phyloP scores from a whole-genome alignment of 1,140 invertebrate genomes.

The Pentalonia nigronervosa region DNA sequence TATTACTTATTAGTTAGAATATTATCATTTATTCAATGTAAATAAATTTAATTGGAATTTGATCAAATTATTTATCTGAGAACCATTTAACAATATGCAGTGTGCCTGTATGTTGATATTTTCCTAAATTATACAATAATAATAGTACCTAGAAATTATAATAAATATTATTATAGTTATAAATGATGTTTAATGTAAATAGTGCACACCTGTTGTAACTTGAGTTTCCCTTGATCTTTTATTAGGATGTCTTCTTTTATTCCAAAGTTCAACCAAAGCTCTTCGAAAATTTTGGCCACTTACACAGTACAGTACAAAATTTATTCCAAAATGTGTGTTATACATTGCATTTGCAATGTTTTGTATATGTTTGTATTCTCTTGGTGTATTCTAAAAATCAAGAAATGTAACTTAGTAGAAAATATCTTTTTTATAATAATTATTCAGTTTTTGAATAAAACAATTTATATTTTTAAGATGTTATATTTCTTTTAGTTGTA shows the following conservation, averaged over 20 bases:
- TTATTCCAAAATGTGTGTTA: slow-evolving; percentile 84
- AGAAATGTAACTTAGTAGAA: background rate
- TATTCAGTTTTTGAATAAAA: background rate
- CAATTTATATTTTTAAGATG: background rate
- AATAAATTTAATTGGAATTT: background rate
- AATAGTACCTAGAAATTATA: too few species aligned
- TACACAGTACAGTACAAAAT: slow-evolving; percentile 85
- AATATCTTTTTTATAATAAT: too few species aligned
- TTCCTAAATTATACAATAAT: too few species aligned
- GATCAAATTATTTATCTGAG: background rate
- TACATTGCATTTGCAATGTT: slow-evolving; percentile 72
- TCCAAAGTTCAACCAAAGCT: slow-evolving; percentile 64
- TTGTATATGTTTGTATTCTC: slow-evolving; percentile 67
- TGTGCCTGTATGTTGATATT: too few species aligned
- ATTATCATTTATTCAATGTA: background rate
- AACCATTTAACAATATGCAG: background rate
- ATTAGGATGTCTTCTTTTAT: slow-evolving; percentile 7
- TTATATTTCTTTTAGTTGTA: background rate
- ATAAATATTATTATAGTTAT: too few species aligned
- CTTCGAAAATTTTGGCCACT: slow-evolving; percentile 81
- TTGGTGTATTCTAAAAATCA: slow-evolving; percentile 54
- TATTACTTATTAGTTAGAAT: background rate
- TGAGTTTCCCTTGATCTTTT: slow-evolving; percentile 42
- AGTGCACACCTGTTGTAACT: slow-evolving; percentile 37
- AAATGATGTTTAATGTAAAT: background rate